Conservation (phyloP, 2,888 invertebrate species). For the Nasonovia ribisnigri region DNA sequence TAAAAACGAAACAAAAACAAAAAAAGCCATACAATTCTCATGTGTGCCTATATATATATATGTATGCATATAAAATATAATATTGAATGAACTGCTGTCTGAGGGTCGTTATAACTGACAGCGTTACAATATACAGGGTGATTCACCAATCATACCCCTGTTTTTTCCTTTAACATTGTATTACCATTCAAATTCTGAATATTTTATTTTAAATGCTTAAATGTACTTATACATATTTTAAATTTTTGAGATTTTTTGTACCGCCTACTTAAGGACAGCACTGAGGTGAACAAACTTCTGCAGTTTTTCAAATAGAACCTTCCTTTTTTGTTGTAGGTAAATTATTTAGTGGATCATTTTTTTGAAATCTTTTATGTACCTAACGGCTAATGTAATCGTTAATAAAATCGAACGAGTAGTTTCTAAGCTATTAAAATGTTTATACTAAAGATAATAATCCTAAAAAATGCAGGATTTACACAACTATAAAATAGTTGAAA, state of each 20-base stretch:
- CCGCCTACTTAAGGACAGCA: not conserved
- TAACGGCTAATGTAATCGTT: not conserved
- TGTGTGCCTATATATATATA: not conserved
- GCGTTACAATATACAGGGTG: not conserved
- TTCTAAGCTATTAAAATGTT: not conserved
- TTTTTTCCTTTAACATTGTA: not conserved
- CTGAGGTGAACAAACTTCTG: not conserved
- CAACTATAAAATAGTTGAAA: not conserved
- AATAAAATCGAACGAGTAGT: not conserved
- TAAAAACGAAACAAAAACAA: constrained; percentile 19
- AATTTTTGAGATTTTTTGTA: not conserved
- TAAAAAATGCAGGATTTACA: not conserved
- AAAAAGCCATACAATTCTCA: not conserved
- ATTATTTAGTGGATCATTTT: not conserved
- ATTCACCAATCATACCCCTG: not conserved
- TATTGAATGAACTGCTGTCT: not conserved
- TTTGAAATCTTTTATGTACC: not conserved
- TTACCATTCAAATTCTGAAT: not conserved
- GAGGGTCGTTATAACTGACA: constrained; percentile 27
- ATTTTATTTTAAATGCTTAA: not conserved
- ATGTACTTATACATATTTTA: too few species aligned
- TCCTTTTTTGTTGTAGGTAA: not conserved
- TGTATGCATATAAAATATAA: not conserved
- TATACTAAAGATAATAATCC: not conserved
- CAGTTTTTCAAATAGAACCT: not conserved